Evolutionary conservation across 2,888 invertebrate species (phyloP).

Genomic region (Melinaea marsaeus): DNA sequence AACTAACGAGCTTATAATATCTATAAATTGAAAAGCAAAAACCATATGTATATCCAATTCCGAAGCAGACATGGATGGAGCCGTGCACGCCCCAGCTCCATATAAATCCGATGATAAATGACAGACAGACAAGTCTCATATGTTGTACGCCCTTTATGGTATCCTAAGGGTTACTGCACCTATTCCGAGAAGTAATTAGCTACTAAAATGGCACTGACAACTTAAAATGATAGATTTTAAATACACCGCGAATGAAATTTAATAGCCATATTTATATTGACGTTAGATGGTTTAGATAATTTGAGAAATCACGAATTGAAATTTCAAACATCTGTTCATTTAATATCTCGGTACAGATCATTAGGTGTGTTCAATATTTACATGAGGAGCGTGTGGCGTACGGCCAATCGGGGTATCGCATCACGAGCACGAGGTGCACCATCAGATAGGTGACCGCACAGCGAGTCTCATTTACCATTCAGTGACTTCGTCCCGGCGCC

Average conservation of each 20-base stretch:
- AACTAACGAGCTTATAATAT: slow-evolving; percentile 24
- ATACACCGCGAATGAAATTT: slow-evolving; percentile 15
- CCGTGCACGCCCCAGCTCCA: slow-evolving; percentile 24
- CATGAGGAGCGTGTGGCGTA: slow-evolving; percentile 23
- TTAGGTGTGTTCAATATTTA: slow-evolving; percentile 1
- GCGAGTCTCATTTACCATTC: slow-evolving; percentile 62
- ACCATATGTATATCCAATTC: slow-evolving; percentile 24
- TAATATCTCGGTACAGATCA: neutral
- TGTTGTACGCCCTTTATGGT: slow-evolving; percentile 27
- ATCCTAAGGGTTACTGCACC: slow-evolving; percentile 27
- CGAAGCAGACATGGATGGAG: slow-evolving; percentile 18
- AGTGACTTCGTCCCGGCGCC: slow-evolving; percentile 61
- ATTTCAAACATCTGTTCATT: neutral
- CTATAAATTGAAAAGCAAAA: slow-evolving; percentile 22
- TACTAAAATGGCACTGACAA: slow-evolving; percentile 29
- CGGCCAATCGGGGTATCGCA: slow-evolving; percentile 15
- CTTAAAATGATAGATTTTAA: slow-evolving; percentile 24
- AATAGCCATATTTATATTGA: neutral
- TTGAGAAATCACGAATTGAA: neutral
- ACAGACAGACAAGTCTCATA: slow-evolving; percentile 24
- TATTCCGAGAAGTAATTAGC: slow-evolving; percentile 28
- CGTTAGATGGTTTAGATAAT: neutral
- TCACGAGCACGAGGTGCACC: slow-evolving; percentile 22
- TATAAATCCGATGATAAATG: slow-evolving; percentile 30
- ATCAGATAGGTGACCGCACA: slow-evolving; percentile 58